Evolutionary conservation across 2,797 vertebrate genomes (phyloP).

Genomic region (Neoniphon sammara): DNA sequence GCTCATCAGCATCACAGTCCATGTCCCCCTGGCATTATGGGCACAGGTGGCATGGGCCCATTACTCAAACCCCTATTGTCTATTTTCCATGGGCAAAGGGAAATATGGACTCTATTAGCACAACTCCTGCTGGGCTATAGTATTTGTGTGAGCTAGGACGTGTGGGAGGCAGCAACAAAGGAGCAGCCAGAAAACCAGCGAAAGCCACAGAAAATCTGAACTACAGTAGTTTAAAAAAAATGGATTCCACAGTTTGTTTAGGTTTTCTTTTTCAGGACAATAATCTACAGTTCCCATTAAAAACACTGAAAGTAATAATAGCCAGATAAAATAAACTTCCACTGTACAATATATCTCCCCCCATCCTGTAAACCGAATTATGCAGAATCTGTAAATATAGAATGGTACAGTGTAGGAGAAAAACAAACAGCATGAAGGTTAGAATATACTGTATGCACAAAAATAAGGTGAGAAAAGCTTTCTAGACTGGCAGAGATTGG

Average conservation of each 20-base stretch:
- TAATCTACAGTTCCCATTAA: constrained; percentile 6
- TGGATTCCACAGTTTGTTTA: background rate
- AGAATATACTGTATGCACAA: constrained; percentile 32
- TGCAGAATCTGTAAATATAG: constrained; percentile 58
- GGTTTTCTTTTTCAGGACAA: background rate
- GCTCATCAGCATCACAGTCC: constrained; percentile 51
- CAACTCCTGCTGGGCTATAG: constrained; percentile 36
- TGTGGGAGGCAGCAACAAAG: constrained; percentile 42
- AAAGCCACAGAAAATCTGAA: background rate
- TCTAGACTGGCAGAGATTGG: constrained; percentile 40
- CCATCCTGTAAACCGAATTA: constrained; percentile 7
- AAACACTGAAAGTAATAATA: constrained; percentile 7
- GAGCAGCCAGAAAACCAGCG: background rate
- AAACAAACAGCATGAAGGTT: constrained; percentile 49
- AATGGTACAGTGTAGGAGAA: constrained; percentile 6
- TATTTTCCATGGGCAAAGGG: constrained; percentile 35
- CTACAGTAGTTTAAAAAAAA: background rate
- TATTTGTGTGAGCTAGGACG: constrained; percentile 36
- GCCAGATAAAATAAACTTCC: constrained; percentile 21
- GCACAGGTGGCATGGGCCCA: constrained; percentile 70
- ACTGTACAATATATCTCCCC: background rate
- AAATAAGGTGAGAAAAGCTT: constrained; percentile 32
- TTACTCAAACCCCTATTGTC: constrained; percentile 59
- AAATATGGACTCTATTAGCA: constrained; percentile 59
- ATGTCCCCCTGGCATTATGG: constrained; percentile 30